phyloP scores from a whole-genome alignment of 2,797 vertebrate genomes.

The Huso huso region DNA sequence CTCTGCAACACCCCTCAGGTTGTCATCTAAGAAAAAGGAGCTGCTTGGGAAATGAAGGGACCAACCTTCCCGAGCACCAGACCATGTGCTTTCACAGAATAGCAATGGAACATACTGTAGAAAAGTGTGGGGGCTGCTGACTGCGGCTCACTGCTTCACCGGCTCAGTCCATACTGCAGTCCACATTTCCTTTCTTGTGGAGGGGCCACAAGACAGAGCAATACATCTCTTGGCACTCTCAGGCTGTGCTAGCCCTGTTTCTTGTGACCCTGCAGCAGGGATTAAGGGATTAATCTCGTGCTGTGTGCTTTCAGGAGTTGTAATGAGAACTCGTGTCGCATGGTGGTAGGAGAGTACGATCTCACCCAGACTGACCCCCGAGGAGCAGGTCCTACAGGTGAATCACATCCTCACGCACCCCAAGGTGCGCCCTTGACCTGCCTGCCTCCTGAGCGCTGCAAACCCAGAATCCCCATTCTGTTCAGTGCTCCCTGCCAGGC shows the following conservation, averaged over 20 bases:
- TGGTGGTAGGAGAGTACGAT: slow-evolving; percentile 76
- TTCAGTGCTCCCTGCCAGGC: not conserved
- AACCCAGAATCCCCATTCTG: too few relatives aligned
- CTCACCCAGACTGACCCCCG: slow-evolving; percentile 62
- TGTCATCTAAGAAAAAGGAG: too few relatives aligned
- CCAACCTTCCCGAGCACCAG: too few relatives aligned
- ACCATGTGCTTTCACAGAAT: too few relatives aligned
- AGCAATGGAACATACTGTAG: too few relatives aligned
- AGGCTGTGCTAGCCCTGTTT: too few relatives aligned
- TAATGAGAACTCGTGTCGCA: slow-evolving; percentile 81
- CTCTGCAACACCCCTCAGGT: too few relatives aligned
- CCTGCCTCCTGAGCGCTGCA: not conserved
- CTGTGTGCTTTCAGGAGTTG: slow-evolving; percentile 52
- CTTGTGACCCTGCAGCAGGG: not conserved
- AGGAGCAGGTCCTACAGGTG: slow-evolving; percentile 67
- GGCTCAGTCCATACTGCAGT: slow-evolving; percentile 53
- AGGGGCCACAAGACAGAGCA: too few relatives aligned
- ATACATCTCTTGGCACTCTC: too few relatives aligned
- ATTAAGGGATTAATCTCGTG: too few relatives aligned
- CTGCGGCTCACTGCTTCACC: slow-evolving; percentile 84
- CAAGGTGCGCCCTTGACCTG: slow-evolving; percentile 57
- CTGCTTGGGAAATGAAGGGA: too few relatives aligned
- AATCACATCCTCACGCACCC: slow-evolving; percentile 84
- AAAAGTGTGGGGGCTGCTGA: slow-evolving; percentile 82
- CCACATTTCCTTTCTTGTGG: not conserved